These are phyloP conservation scores for Psittacus erithacus DNA, from an alignment of 2,113 vertebrate species.

Conservation along the genomic window DNA sequence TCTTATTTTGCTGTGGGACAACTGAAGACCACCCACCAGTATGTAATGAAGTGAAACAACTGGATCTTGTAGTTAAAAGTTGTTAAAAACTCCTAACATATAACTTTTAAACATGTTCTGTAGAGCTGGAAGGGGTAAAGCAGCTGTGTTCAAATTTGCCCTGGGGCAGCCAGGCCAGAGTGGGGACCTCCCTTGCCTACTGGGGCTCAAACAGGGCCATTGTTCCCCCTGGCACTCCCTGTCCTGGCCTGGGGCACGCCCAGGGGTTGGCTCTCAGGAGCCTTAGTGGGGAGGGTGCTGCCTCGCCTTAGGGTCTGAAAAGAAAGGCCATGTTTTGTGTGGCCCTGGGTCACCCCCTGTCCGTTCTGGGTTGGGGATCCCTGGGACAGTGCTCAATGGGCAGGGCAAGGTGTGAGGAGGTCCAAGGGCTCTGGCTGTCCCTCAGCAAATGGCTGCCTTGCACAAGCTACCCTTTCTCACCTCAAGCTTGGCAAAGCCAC, in stretches of 20 bases:
- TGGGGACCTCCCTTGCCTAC: not conserved
- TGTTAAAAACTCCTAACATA: not conserved
- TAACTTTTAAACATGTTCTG: not conserved
- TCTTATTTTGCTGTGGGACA: not conserved
- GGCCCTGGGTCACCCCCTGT: not conserved
- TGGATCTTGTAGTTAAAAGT: not conserved
- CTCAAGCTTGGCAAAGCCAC: not conserved
- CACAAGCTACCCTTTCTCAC: not conserved
- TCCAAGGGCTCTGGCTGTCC: not conserved
- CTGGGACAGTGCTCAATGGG: not conserved
- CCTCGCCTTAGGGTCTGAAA: not conserved
- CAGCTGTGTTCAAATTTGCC: not conserved
- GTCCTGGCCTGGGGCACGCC: not conserved
- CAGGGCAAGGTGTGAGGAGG: not conserved
- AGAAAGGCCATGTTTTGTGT: not conserved
- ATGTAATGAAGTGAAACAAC: not conserved
- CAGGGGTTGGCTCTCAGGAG: fast-evolving
- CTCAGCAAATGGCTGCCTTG: not conserved
- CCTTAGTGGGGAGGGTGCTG: fast-evolving
- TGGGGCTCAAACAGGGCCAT: fast-evolving
- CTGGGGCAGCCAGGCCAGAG: not conserved
- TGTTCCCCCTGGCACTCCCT: fast-evolving
- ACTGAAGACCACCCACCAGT: not conserved
- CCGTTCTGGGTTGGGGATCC: fast-evolving
- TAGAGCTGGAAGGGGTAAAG: not conserved